A percentile compares a stretch with the other conserved stretches of the same genome.
These are phyloP conservation scores for Brachionus calyciflorus DNA, from an alignment of 1,140 invertebrate species.

Conservation along the genomic window DNA sequence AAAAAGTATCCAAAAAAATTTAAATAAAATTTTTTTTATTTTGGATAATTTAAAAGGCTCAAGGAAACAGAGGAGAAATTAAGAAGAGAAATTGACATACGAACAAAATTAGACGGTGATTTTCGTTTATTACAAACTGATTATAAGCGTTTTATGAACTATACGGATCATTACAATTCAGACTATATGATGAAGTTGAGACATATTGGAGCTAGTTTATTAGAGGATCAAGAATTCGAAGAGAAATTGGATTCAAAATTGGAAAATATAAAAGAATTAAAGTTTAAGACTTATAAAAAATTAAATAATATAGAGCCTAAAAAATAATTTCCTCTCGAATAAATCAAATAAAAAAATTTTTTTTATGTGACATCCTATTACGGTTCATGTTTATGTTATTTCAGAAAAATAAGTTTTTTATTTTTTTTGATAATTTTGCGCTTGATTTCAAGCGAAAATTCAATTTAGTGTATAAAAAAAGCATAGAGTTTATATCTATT, in stretches of 20 bases:
- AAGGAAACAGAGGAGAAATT: constrained; percentile 52
- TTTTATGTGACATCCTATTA: no score
- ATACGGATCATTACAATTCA: constrained; percentile 56
- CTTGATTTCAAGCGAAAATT: no score
- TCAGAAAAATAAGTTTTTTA: no score
- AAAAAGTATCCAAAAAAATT: no score
- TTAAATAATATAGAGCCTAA: background rate
- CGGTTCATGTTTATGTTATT: no score
- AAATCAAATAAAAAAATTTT: no score
- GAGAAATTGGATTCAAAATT: background rate
- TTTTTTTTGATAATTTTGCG: no score
- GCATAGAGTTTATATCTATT: no score
- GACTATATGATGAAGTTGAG: constrained; percentile 56
- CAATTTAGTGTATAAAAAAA: no score
- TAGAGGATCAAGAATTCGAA: constrained; percentile 47
- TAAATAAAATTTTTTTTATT: no score
- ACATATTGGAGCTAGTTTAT: constrained; percentile 51
- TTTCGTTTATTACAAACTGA: constrained; percentile 55
- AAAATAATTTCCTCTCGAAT: no score
- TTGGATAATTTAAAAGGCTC: no score
- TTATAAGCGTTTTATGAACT: constrained; percentile 56
- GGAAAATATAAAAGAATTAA: background rate
- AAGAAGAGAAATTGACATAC: constrained; percentile 52
- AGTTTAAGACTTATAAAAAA: constrained; percentile 4
- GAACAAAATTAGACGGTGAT: constrained; percentile 52